A percentile compares a stretch with the other conserved stretches of the same genome.
These are phyloP conservation scores for Podotricha telesiphe DNA, from an alignment of 2,888 invertebrate species.

Conservation along the genomic window DNA sequence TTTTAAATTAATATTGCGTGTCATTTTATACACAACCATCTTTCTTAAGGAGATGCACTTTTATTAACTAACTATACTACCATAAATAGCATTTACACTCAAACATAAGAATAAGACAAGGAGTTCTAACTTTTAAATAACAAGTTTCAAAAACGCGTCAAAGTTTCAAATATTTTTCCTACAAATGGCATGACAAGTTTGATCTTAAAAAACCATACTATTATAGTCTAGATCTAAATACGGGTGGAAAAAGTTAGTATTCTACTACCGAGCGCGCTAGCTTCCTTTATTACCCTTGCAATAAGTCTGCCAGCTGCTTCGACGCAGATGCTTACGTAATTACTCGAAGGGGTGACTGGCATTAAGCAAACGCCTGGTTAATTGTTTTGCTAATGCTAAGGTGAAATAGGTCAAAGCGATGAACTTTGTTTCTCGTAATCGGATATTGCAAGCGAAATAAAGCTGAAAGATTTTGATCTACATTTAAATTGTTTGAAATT, in stretches of 20 bases:
- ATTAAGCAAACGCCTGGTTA: conserved; percentile 44
- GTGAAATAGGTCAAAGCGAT: conserved; percentile 33
- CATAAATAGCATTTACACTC: conserved; percentile 10
- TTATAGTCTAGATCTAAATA: conserved; percentile 49
- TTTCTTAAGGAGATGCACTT: too few species aligned
- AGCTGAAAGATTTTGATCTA: background rate
- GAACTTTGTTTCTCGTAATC: conserved; percentile 21
- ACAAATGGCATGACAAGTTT: conserved; percentile 33
- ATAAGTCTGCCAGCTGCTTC: conserved; percentile 63
- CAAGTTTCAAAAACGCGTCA: conserved; percentile 28
- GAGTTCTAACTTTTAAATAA: conserved; percentile 28
- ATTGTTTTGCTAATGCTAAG: conserved; percentile 43
- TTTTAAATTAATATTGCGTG: too few species aligned
- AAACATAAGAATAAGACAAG: conserved; percentile 22
- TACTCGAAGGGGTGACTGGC: conserved; percentile 55
- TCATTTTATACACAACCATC: too few species aligned
- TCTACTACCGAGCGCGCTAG: conserved; percentile 57
- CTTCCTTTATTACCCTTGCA: conserved; percentile 66
- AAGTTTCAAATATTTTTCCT: conserved; percentile 30
- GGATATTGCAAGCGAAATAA: conserved; percentile 1
- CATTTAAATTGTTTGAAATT: background rate
- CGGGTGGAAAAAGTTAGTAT: conserved; percentile 52
- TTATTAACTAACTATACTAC: background rate
- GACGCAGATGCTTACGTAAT: conserved; percentile 62
- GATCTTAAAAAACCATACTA: conserved; percentile 42